Base-by-base conservation (phyloP, 2,797 vertebrate species). In the Squalus acanthias region DNA sequence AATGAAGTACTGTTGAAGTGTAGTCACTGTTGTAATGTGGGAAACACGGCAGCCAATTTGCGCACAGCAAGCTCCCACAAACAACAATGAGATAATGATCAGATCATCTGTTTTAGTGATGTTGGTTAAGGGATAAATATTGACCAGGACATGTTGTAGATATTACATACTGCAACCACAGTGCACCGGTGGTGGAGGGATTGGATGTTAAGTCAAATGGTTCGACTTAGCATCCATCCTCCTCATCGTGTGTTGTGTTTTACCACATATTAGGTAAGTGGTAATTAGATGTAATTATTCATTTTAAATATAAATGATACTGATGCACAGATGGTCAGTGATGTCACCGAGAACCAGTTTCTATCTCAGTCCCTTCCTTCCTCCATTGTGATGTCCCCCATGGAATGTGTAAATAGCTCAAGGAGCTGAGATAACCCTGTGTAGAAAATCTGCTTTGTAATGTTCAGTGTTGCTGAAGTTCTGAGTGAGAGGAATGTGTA, bases 201-300 rank as follows among this genome's bases (percentile, higher is more conserved):
- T 88, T 57, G 85, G 20, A 88, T 24, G 50, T 88, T 57, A 88
- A 57, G 46, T 88, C 50, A 39, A 39, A 39, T 39, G 39, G 39
- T 39, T 39, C 39, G 39, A 39, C 39, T 39, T 39, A 39, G 39
- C 39, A 39, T 39, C 39, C 39, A 39, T 39, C 39, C 39, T 39
- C 39, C 57, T 65, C 88, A n/a, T n/a, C 60, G 29, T 33, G 57
- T 91, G 57, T 91, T 15, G 4, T 33, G 13, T 91, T 91, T 63
- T 63, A 63, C 57, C 88, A 91, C 57, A 63, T 91, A 33, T 91
- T 91, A 91, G 26, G 57, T 91, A 91, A 91, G 88, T 65, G 88
- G 60, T 91, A 91, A 91, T 91, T 91, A 65, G 88, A 33, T 89
- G 24, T 89, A 89, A 89, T 60, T 89, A 89, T 91, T 91, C 26